Percentiles rank a stretch among this genome's conserved stretches.
phyloP scores from a whole-genome alignment of 2,113 vertebrate species.

The Pithys albifrons region DNA sequence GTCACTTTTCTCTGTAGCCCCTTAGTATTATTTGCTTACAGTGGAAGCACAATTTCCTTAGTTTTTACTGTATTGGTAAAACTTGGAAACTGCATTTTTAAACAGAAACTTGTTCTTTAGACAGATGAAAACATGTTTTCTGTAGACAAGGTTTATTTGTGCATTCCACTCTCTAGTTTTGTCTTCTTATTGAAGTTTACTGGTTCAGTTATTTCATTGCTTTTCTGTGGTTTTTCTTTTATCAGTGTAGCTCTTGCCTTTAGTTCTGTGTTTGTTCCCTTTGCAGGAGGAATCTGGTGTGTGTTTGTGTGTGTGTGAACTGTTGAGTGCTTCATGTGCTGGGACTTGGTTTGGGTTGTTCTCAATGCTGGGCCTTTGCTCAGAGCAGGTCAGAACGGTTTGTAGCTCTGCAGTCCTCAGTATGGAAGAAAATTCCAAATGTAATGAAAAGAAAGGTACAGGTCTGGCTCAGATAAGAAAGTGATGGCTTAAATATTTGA shows the following conservation, averaged over 20 bases:
- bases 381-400: not conserved
- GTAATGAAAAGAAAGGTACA: not conserved
- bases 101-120: not conserved
- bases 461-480: not conserved
- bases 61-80: not conserved
- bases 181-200: not conserved
- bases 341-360: not conserved
- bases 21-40: not conserved
- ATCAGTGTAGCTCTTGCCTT: not conserved
- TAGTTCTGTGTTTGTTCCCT: not conserved
- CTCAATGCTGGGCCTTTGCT: not conserved
- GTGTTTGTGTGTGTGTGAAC: not conserved
- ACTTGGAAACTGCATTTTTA: not conserved
- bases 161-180: not conserved
- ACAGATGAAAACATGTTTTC: not conserved
- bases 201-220: not conserved
- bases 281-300: accelerated
- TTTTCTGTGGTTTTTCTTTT: not conserved
- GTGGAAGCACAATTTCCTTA: not conserved
- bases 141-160: not conserved
- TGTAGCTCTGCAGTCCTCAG: not conserved
- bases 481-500: not conserved
- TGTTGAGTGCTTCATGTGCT: not conserved
- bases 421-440: not conserved
- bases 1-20: not conserved